Percentiles rank a stretch among this genome's conserved stretches.
Evolutionary conservation across 2,888 invertebrate genomes (phyloP).

Genomic region (Apocheima hispidaria): DNA sequence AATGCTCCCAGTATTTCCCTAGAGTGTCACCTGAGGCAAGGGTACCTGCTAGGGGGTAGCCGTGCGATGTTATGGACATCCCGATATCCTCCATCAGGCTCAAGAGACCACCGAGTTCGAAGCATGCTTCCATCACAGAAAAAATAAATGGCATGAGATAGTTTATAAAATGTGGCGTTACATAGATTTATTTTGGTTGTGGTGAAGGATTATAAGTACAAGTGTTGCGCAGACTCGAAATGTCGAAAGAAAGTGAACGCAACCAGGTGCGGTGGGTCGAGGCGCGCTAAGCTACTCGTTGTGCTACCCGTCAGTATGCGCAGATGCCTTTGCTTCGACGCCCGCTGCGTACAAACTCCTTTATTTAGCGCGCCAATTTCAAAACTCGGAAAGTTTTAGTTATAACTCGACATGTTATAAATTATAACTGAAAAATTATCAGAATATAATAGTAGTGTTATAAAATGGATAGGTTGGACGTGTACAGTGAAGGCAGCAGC

Average conservation of each 20-base stretch:
- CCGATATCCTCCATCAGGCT: no score
- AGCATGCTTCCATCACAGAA: no score
- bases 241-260: constrained; percentile 85
- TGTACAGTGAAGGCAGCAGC: constrained; percentile 64
- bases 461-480: constrained; percentile 62
- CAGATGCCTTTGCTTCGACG: constrained; percentile 52
- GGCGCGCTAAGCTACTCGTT: constrained; percentile 30
- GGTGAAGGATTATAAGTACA: constrained; percentile 26
- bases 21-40: no score
- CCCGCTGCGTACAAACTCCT: constrained; percentile 45
- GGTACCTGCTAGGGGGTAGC: no score
- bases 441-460: constrained; percentile 13
- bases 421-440: constrained; percentile 7
- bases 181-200: neutral
- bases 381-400: constrained; percentile 33
- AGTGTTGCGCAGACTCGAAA: constrained; percentile 74
- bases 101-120: no score
- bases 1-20: no score
- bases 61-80: no score
- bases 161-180: no score
- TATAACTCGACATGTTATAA: constrained; percentile 27
- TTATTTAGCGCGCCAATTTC: constrained; percentile 49
- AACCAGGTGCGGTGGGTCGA: constrained; percentile 48
- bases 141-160: no score
- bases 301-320: constrained; percentile 52